Conservation (phyloP, 2,888 invertebrate genomes). For the Himalopsyche kuldschensis region DNA sequence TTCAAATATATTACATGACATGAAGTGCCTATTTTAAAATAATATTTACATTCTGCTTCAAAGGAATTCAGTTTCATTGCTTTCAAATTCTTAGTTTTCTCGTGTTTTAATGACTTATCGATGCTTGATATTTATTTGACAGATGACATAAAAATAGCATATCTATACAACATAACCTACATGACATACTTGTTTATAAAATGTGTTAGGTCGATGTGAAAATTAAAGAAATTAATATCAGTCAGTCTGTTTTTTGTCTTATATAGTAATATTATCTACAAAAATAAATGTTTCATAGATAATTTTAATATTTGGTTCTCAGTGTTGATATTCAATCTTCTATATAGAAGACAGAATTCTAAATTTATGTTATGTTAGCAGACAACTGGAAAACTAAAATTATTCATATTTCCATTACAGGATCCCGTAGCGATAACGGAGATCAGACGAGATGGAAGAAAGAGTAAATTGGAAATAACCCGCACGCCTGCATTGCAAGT, state of each 20-base stretch:
- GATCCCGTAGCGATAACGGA: slow-evolving; percentile 31
- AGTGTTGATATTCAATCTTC: too few relatives aligned
- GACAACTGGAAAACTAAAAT: too few relatives aligned
- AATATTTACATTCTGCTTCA: neutral
- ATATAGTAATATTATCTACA: too few relatives aligned
- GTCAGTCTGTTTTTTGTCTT: too few relatives aligned
- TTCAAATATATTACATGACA: neutral
- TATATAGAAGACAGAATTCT: too few relatives aligned
- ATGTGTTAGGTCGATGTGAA: too few relatives aligned
- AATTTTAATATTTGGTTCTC: neutral
- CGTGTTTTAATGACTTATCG: neutral
- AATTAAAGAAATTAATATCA: too few relatives aligned
- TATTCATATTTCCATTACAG: slow-evolving; percentile 17
- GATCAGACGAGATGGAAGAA: slow-evolving; percentile 32
- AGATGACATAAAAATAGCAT: neutral
- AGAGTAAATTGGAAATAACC: slow-evolving; percentile 45
- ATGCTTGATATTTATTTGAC: neutral
- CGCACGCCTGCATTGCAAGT: slow-evolving; percentile 60
- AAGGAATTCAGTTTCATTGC: neutral
- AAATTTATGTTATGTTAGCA: too few relatives aligned
- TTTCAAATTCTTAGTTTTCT: neutral
- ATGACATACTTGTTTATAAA: too few relatives aligned
- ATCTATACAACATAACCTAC: too few relatives aligned
- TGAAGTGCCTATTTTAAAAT: neutral
- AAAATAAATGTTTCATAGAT: too few relatives aligned